A percentile compares a stretch with the other conserved stretches of the same genome.
Conservation (phyloP, 2,797 vertebrate genomes). For the Pangasius mekongensis region DNA sequence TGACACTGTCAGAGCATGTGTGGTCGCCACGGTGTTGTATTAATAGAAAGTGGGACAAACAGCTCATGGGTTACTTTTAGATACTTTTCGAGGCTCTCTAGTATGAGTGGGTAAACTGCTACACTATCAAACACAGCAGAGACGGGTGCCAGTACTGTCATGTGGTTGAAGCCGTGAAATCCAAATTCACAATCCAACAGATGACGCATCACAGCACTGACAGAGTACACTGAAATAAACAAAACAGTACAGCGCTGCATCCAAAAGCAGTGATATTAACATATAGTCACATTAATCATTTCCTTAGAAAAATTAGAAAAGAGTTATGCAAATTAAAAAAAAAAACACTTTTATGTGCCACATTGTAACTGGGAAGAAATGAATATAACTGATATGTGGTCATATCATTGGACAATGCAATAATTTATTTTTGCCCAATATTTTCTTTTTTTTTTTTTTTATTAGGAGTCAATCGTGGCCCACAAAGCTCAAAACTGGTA, state of each 20-base stretch:
- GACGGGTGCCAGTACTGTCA: conserved; percentile 27
- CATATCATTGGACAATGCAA: not conserved
- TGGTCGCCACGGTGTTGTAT: conserved; percentile 61
- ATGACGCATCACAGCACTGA: not conserved
- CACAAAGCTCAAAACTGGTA: not conserved
- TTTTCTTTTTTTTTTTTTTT: not conserved
- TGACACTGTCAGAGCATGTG: conserved; percentile 32
- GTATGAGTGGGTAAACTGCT: conserved; percentile 34
- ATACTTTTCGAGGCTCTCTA: conserved; percentile 44
- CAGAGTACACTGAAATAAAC: not conserved
- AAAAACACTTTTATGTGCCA: not conserved
- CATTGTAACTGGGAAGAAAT: not conserved
- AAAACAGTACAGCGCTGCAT: not conserved
- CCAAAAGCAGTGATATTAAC: not conserved
- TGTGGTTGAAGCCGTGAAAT: not conserved
- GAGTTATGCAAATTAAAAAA: not conserved
- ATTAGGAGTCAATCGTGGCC: not conserved
- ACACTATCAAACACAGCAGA: conserved; percentile 6
- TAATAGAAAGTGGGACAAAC: conserved; percentile 79
- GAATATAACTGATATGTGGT: not conserved
- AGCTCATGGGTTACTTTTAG: conserved; percentile 67
- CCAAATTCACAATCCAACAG: conserved; percentile 20
- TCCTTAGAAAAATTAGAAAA: not conserved
- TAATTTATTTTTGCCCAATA: not conserved
- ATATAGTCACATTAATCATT: not conserved